Percentiles rank a stretch among this genome's conserved stretches.
These are phyloP conservation scores for Stenodema calcarata DNA, from an alignment of 2,888 invertebrate species.

Conservation along the genomic window DNA sequence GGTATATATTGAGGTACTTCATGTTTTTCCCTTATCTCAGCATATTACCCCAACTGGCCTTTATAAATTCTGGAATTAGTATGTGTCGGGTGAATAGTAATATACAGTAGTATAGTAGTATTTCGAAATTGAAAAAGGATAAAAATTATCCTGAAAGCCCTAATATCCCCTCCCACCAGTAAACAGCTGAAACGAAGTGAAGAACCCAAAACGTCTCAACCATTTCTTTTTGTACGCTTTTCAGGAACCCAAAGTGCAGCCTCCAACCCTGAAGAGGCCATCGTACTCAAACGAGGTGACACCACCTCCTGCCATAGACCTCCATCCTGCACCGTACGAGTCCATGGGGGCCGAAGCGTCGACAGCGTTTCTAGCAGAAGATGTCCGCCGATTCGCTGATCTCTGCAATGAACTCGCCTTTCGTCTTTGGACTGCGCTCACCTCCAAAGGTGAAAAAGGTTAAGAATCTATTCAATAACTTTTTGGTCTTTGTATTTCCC, in stretches of 20 bases:
- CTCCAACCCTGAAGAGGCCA: background rate
- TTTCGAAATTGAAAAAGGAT: too few relatives aligned
- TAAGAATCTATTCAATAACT: background rate
- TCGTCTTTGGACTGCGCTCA: conserved; percentile 78
- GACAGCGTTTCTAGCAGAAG: conserved; percentile 73
- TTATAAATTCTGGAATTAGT: too few relatives aligned
- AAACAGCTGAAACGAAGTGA: too few relatives aligned
- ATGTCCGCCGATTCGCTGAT: conserved; percentile 77
- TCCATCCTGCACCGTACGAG: conserved; percentile 67
- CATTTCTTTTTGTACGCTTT: background rate
- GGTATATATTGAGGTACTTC: too few relatives aligned
- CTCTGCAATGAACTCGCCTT: conserved; percentile 86
- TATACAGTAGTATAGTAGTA: too few relatives aligned
- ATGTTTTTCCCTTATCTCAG: too few relatives aligned
- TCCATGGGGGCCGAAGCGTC: conserved; percentile 79
- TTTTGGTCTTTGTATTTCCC: background rate
- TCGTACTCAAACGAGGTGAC: conserved; percentile 7
- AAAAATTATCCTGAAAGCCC: too few relatives aligned
- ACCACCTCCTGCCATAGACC: conserved; percentile 62
- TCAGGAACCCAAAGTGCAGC: conserved; percentile 6
- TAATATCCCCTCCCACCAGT: background rate
- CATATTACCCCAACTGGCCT: too few relatives aligned
- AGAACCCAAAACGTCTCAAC: too few relatives aligned
- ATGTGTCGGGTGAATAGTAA: too few relatives aligned
- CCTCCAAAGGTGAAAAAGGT: conserved; percentile 63